A percentile compares a stretch with the other conserved stretches of the same genome.
phyloP scores from a whole-genome alignment of 1,140 invertebrate genomes.

The Condylostylus longicornis region DNA sequence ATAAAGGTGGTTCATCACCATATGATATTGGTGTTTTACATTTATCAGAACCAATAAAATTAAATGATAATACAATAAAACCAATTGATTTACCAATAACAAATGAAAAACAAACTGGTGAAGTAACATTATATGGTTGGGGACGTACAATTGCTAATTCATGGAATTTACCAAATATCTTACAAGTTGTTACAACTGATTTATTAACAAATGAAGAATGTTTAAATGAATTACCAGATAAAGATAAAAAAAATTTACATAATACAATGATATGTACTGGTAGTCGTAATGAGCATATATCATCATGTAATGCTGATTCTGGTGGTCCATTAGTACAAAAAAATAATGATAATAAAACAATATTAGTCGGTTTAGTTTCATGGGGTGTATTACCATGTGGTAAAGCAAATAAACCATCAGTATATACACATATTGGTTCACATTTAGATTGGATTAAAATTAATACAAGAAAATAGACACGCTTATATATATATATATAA shows the following conservation, averaged over 20 bases:
- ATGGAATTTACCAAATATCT: conserved; percentile 13
- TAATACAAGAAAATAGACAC: too few relatives aligned
- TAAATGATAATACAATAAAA: conserved; percentile 32
- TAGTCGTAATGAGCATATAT: conserved; percentile 35
- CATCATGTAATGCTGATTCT: conserved; percentile 47
- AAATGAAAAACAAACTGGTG: conserved; percentile 19
- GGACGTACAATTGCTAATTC: conserved; percentile 32
- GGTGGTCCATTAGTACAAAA: conserved; percentile 43
- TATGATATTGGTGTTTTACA: conserved; percentile 48
- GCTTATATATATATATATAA: too few relatives aligned
- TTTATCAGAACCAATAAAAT: conserved; percentile 34
- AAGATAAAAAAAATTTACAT: background rate
- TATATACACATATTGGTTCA: conserved; percentile 39
- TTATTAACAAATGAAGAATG: conserved; percentile 22
- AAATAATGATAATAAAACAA: conserved; percentile 2
- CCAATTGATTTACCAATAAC: conserved; percentile 33
- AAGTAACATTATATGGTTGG: conserved; percentile 34
- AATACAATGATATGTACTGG: conserved; percentile 36
- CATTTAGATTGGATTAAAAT: conserved; percentile 2
- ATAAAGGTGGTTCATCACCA: conserved; percentile 35
- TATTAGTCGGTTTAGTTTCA: conserved; percentile 48
- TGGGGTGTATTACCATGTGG: conserved; percentile 57
- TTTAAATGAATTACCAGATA: conserved; percentile 8
- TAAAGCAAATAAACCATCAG: conserved; percentile 42
- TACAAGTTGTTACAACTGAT: conserved; percentile 28